These are phyloP conservation scores for Pseudoatta argentina DNA, from an alignment of 1,140 invertebrate genomes.

Conservation along the genomic window DNA sequence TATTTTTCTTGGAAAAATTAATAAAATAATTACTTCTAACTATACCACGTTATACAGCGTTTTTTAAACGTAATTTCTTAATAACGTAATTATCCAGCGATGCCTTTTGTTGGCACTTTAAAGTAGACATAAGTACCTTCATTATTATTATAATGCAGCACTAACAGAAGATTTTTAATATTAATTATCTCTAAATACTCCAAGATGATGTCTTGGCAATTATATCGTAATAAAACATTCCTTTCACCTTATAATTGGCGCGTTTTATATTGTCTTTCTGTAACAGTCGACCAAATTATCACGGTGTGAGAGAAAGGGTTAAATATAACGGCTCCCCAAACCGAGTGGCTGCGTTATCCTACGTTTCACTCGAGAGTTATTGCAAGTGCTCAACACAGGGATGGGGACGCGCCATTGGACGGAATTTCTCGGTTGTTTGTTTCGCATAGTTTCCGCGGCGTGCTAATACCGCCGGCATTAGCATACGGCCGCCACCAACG, in stretches of 20 bases:
- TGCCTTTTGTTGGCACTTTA: background rate
- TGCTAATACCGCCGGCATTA: slow-evolving; percentile 72
- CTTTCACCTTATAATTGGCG: background rate
- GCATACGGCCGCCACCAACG: slow-evolving; percentile 65
- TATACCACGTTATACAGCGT: background rate
- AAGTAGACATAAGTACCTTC: background rate
- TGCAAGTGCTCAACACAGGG: slow-evolving; percentile 18
- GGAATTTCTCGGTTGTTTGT: slow-evolving; percentile 72
- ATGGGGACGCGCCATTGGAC: slow-evolving; percentile 19
- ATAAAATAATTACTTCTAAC: background rate
- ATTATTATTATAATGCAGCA: background rate
- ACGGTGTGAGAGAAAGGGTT: background rate
- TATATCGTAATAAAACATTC: background rate
- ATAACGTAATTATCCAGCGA: background rate
- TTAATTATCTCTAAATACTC: background rate
- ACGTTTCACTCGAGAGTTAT: slow-evolving; percentile 52
- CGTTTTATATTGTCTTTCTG: background rate
- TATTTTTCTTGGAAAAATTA: background rate
- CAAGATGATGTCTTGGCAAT: background rate
- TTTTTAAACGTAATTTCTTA: background rate
- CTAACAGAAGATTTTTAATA: background rate
- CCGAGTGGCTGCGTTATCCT: slow-evolving; percentile 30
- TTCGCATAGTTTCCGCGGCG: slow-evolving; percentile 68
- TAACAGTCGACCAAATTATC: background rate
- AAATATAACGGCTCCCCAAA: slow-evolving; percentile 36